phyloP scores from a whole-genome alignment of 2,113 vertebrate genomes.

The Pipra filicauda region DNA sequence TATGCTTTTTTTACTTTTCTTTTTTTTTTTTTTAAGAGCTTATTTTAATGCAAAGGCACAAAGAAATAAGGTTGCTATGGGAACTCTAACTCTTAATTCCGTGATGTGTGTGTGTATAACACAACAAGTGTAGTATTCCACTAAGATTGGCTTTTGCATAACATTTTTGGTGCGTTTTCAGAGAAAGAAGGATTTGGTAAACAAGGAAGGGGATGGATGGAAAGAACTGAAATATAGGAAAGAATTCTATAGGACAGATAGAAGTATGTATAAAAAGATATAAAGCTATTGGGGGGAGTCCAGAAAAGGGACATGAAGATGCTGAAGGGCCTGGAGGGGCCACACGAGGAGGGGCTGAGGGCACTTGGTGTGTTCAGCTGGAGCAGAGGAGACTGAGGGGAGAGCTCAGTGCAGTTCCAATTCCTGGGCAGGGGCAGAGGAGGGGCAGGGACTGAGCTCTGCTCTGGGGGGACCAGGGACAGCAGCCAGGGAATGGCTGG shows the following conservation, averaged over 20 bases:
- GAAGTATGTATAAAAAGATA: neutral
- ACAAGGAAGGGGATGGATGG: neutral
- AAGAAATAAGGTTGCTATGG: slow-evolving; percentile 61
- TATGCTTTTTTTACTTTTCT: neutral
- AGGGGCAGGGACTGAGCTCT: neutral
- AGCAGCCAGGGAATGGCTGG: neutral
- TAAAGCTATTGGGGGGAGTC: neutral
- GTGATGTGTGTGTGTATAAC: neutral
- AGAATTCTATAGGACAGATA: neutral
- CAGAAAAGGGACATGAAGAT: neutral
- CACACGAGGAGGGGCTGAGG: neutral
- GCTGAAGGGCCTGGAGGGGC: neutral
- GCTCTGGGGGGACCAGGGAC: neutral
- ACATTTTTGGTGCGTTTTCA: neutral
- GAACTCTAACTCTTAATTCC: slow-evolving; percentile 54
- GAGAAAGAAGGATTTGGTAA: neutral
- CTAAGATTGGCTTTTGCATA: neutral
- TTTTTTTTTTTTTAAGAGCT: neutral
- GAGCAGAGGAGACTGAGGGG: neutral
- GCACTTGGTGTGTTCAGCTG: neutral
- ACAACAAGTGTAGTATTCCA: slow-evolving; percentile 25
- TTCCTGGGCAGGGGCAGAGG: no score
- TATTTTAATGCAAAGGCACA: slow-evolving; percentile 22
- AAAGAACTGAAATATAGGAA: neutral
- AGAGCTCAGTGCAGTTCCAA: no score